A percentile compares a stretch with the other conserved stretches of the same genome.
These are phyloP conservation scores for Epinephelus moara DNA, from an alignment of 2,113 vertebrate species.

Conservation along the genomic window DNA sequence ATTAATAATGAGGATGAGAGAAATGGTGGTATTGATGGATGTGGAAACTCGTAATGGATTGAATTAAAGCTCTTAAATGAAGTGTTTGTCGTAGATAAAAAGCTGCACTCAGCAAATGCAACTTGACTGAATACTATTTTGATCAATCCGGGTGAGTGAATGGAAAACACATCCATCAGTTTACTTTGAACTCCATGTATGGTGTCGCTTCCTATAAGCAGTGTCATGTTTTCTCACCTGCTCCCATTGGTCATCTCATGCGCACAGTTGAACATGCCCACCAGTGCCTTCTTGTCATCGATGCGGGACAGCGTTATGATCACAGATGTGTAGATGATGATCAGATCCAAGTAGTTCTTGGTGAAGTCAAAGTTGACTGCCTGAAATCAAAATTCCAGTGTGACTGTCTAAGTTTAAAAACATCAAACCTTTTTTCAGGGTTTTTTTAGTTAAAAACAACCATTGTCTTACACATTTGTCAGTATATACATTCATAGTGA, in stretches of 20 bases:
- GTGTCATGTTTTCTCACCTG: conserved; percentile 80
- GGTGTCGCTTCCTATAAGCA: neutral
- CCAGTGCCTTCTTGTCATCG: conserved; percentile 90
- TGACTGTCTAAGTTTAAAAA: neutral
- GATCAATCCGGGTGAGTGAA: neutral
- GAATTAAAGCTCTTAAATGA: neutral
- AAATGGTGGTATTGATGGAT: neutral
- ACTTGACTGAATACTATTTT: neutral
- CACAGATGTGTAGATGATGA: conserved; percentile 91
- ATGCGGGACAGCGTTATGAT: conserved; percentile 91
- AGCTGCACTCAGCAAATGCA: neutral
- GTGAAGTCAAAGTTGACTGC: conserved; percentile 93
- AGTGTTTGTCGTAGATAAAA: neutral
- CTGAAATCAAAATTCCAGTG: conserved; percentile 74
- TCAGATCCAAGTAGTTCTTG: conserved; percentile 93
- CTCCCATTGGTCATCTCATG: conserved; percentile 92
- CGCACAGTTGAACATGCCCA: conserved; percentile 93
- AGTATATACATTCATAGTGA: neutral
- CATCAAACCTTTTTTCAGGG: neutral
- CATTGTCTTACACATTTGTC: neutral
- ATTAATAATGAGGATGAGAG: conserved; percentile 12
- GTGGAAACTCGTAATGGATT: neutral
- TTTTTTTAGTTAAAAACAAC: too few relatives aligned
- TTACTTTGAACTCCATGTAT: neutral
- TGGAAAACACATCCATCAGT: neutral